Evolutionary conservation across 2,113 vertebrate genomes (phyloP).

Genomic region (Sisor rabdophorus): DNA sequence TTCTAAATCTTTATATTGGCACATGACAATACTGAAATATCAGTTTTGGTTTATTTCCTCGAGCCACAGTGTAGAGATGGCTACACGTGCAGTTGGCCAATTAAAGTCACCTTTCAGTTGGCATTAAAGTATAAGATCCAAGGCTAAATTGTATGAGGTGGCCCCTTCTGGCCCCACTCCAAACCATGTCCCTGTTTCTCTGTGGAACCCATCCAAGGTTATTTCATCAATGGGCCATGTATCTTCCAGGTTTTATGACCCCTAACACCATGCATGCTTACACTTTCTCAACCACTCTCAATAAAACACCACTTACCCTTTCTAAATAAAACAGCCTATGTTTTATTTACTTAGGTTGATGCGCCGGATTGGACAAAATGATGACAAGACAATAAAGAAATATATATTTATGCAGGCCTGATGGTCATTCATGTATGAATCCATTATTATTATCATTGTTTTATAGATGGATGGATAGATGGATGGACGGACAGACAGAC

Average conservation of each 20-base stretch:
- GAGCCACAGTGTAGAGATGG: background rate
- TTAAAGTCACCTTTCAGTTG: conserved; percentile 70
- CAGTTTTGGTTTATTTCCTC: background rate
- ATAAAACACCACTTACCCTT: conserved; percentile 1
- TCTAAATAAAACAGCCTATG: background rate
- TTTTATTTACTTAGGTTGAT: background rate
- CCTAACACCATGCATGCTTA: conserved; percentile 22
- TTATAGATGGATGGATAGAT: no score
- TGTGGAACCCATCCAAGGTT: conserved; percentile 70
- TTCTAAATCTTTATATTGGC: background rate
- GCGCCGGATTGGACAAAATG: background rate
- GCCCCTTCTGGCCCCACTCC: conserved; percentile 62
- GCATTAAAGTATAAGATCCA: conserved; percentile 66
- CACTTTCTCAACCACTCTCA: conserved; percentile 10
- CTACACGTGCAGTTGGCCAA: conserved; percentile 13
- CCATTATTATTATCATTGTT: no score
- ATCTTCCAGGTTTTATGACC: conserved; percentile 61
- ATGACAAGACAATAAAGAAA: background rate
- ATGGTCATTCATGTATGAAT: no score
- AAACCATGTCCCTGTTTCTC: conserved; percentile 62
- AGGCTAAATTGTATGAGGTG: conserved; percentile 68
- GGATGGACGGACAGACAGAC: no score
- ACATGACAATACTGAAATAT: background rate
- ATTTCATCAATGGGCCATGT: conserved; percentile 61
- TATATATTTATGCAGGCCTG: no score